Percentiles rank a stretch among this genome's conserved stretches.
phyloP scores from a whole-genome alignment of 2,113 vertebrate species.

The Dicerorhinus sumatrensis region DNA sequence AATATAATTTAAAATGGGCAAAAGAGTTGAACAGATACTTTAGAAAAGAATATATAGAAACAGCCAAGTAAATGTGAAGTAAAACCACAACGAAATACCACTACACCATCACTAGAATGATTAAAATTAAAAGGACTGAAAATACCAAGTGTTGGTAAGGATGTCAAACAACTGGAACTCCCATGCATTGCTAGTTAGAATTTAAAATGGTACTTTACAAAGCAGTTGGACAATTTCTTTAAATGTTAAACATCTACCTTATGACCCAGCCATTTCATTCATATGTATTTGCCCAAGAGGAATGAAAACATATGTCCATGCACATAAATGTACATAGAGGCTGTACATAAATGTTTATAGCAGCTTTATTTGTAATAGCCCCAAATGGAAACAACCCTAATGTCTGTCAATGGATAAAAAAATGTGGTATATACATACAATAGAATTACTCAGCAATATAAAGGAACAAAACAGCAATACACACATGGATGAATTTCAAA shows the following conservation, averaged over 20 bases:
- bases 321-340: not conserved
- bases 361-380: constrained; percentile 23
- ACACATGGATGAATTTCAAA: not conserved
- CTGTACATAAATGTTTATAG: not conserved
- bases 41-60: not conserved
- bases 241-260: not conserved
- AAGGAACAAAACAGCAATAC: not conserved
- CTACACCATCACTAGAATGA: not conserved
- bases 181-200: not conserved
- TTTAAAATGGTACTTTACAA: not conserved
- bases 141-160: not conserved
- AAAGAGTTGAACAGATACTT: not conserved
- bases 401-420: not conserved
- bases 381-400: not conserved
- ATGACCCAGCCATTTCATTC: not conserved
- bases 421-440: not conserved
- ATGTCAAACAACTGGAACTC: not conserved
- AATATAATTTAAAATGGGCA: not conserved
- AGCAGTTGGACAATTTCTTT: not conserved
- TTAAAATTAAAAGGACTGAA: constrained; percentile 2
- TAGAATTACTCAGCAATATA: not conserved
- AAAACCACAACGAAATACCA: not conserved
- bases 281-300: not conserved
- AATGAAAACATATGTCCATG: not conserved
- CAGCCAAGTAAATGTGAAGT: not conserved